Evolutionary conservation across 2,888 invertebrate species (phyloP).

Genomic region (Meandrusa payeni): DNA sequence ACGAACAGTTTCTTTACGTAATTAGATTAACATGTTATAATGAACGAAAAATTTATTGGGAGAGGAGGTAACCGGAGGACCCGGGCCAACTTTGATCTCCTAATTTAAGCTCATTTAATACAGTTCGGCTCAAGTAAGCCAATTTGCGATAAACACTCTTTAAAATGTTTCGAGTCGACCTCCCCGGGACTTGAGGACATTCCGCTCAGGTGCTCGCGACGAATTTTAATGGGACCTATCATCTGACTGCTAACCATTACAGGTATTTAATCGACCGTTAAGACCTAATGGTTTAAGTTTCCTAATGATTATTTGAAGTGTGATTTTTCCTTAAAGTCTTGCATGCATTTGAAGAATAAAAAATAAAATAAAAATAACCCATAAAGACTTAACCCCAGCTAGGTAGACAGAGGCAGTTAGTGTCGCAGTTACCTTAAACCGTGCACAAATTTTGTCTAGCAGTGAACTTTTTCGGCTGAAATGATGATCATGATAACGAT

Average conservation of each 20-base stretch:
- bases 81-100: constrained; percentile 33
- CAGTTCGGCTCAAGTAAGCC: constrained; percentile 35
- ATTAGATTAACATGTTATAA: background rate
- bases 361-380: too few species aligned
- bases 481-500: too few species aligned
- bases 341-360: too few species aligned
- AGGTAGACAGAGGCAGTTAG: too few species aligned
- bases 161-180: constrained; percentile 31
- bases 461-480: too few species aligned
- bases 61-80: constrained; percentile 7
- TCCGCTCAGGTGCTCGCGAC: background rate
- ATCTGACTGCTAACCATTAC: background rate
- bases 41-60: background rate
- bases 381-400: too few species aligned
- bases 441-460: too few species aligned
- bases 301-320: background rate
- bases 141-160: constrained; percentile 39
- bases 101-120: constrained; percentile 34
- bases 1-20: background rate
- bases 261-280: constrained; percentile 5
- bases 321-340: too few species aligned
- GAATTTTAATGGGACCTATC: constrained; percentile 14
- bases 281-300: constrained; percentile 8
- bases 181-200: constrained; percentile 8
- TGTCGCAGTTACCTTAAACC: too few species aligned